Percentiles rank a stretch among this genome's conserved stretches.
phyloP scores from a whole-genome alignment of 2,797 vertebrate genomes.

The Pelochelys cantorii region DNA sequence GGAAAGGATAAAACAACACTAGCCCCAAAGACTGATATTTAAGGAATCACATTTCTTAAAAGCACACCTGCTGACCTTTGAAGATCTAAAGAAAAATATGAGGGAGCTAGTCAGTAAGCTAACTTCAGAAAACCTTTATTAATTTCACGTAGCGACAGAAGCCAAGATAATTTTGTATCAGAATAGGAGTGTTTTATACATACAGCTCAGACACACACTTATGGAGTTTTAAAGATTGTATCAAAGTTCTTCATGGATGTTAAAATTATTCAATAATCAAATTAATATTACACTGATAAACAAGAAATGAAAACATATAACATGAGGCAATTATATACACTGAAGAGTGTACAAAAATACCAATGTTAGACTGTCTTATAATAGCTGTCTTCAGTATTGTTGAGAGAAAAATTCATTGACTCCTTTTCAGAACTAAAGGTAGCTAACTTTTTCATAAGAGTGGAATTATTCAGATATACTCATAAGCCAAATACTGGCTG shows the following conservation, averaged over 20 bases:
- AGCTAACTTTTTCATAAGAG: not conserved
- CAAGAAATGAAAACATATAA: not conserved
- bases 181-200: not conserved
- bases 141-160: not conserved
- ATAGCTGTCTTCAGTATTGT: not conserved
- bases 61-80: not conserved
- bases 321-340: not conserved
- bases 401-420: not conserved
- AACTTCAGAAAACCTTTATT: not conserved
- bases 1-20: not conserved
- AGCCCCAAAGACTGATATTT: not conserved
- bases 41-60: not conserved
- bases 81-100: not conserved
- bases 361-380: not conserved
- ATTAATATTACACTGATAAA: not conserved
- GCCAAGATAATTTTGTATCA: not conserved
- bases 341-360: not conserved
- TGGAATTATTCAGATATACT: not conserved
- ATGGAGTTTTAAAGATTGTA: not conserved
- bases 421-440: not conserved
- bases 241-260: not conserved
- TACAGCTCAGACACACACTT: not conserved
- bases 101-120: not conserved
- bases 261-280: not conserved
- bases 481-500: not conserved